Evolutionary conservation across 2,888 invertebrate species (phyloP).

Genomic region (Bellardia pandia): DNA sequence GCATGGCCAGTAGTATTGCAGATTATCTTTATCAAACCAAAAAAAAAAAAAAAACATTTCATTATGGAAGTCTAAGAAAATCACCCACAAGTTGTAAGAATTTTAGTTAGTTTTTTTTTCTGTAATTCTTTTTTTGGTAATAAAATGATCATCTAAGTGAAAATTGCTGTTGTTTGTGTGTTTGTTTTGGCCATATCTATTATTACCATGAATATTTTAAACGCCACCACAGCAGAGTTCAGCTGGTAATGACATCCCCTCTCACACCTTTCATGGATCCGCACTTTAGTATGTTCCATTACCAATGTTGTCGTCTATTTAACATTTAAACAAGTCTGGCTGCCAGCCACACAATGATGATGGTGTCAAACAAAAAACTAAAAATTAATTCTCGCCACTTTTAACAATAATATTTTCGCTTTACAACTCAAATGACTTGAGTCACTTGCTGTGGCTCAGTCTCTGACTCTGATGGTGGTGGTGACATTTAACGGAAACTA

Average conservation of each 20-base stretch:
- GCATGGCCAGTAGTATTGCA: not conserved
- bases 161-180: constrained; percentile 24
- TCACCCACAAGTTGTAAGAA: constrained; percentile 25
- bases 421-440: constrained; percentile 33
- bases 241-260: not conserved
- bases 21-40: not conserved
- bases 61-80: not conserved
- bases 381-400: constrained; percentile 54
- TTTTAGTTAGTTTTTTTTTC: not conserved
- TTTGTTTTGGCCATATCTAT: constrained; percentile 46
- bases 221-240: constrained; percentile 57
- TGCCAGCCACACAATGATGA: not conserved
- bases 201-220: constrained; percentile 64
- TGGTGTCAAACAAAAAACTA: constrained; percentile 48
- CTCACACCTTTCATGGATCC: not conserved
- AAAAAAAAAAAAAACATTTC: not conserved
- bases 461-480: constrained; percentile 26
- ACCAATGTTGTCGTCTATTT: constrained; percentile 57
- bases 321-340: constrained; percentile 52
- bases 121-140: not conserved
- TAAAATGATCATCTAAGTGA: constrained; percentile 27
- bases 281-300: constrained; percentile 21
- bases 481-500: constrained; percentile 66
- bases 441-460: not conserved
- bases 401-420: constrained; percentile 21